Evolutionary conservation across 2,888 invertebrate species (phyloP).

Genomic region (Heliconius hortense): DNA sequence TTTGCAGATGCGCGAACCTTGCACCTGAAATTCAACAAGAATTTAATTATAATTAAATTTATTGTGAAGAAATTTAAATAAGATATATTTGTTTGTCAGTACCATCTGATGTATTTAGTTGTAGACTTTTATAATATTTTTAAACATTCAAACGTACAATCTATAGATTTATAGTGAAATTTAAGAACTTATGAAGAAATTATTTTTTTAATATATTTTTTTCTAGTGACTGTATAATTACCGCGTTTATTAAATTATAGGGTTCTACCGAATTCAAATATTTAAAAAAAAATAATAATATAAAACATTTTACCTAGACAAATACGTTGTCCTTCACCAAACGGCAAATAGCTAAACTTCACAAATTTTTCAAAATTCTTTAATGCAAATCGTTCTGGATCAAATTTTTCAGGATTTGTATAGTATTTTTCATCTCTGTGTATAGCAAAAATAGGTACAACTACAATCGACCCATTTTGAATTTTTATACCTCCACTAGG

Average conservation of each 20-base stretch:
- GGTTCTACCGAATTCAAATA: not conserved
- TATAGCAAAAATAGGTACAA: conserved; percentile 57
- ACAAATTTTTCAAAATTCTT: conserved; percentile 49
- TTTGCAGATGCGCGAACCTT: conserved; percentile 59
- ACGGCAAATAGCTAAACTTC: conserved; percentile 55
- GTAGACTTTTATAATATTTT: not conserved
- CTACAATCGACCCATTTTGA: conserved; percentile 49
- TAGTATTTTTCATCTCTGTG: conserved; percentile 64
- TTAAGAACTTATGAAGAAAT: no score
- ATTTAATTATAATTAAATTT: conserved; percentile 12
- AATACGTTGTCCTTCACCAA: conserved; percentile 58
- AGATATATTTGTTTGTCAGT: not conserved
- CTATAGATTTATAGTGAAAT: no score
- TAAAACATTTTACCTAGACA: conserved; percentile 65
- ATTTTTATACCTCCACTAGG: conserved; percentile 55
- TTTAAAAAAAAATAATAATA: no score
- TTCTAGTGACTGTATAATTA: no score
- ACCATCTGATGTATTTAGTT: not conserved
- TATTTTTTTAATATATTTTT: no score
- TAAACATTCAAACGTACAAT: no score
- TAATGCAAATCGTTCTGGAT: conserved; percentile 70
- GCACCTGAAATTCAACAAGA: conserved; percentile 50
- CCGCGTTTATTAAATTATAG: no score
- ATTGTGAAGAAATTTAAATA: not conserved
- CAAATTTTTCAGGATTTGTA: conserved; percentile 64